These are phyloP conservation scores for Atlantisia rogersi DNA, from an alignment of 2,113 vertebrate genomes.

Conservation along the genomic window DNA sequence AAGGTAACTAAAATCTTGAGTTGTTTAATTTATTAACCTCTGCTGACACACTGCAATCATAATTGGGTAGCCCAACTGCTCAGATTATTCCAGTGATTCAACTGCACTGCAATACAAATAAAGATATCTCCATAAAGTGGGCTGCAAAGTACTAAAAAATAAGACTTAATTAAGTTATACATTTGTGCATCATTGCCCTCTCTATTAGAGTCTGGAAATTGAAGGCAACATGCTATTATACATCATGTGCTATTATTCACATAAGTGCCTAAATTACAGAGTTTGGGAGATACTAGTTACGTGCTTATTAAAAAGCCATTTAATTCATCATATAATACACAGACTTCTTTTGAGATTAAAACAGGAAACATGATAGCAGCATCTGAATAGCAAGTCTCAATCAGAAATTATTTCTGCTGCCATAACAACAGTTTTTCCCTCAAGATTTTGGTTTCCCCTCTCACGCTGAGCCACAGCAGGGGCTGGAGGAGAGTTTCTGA, in stretches of 20 bases:
- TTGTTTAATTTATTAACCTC: not conserved
- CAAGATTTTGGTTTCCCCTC: not conserved
- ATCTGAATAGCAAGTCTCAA: conserved; percentile 28
- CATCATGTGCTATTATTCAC: conserved; percentile 54
- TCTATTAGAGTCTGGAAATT: conserved; percentile 2
- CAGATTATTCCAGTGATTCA: not conserved
- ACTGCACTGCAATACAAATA: not conserved
- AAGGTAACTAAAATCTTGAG: not conserved
- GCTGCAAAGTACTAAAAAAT: conserved; percentile 41
- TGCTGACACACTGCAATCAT: not conserved
- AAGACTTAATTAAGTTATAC: conserved; percentile 42
- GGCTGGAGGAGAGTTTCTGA: not conserved
- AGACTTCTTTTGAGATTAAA: not conserved
- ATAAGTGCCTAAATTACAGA: conserved; percentile 53
- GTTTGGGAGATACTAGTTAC: conserved; percentile 33
- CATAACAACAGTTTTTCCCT: conserved; percentile 8
- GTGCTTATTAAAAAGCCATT: conserved; percentile 42
- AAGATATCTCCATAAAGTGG: not conserved
- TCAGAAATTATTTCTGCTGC: conserved; percentile 42
- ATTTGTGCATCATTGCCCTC: conserved; percentile 37
- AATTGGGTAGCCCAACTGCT: not conserved
- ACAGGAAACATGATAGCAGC: not conserved
- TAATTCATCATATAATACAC: conserved; percentile 37
- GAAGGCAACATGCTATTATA: conserved; percentile 39
- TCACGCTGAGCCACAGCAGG: not conserved